Evolutionary conservation across 2,888 invertebrate species (phyloP), one percentile per base, ranked within the genome.

Genomic region (Microctonus hyperodae): DNA sequence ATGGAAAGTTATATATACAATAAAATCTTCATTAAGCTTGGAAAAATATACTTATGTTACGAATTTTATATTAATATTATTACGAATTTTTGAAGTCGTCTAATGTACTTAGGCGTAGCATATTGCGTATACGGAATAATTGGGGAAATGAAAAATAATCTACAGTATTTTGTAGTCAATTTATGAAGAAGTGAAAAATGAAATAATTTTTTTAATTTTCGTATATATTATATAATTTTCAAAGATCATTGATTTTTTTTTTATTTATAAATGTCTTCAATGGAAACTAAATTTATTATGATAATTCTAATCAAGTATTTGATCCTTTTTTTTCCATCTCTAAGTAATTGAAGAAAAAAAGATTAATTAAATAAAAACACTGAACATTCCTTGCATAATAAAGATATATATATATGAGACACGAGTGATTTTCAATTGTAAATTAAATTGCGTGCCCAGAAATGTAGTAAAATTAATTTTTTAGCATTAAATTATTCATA

Each of bases 91-190:
- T 11, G 16, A 59, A 53, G 28, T 11, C n/a, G 31, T 59, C 11
- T 44, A 37, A 61, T 61, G 65, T 64, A 64, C 64, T 64, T 64
- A 64, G 31, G 57, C 31, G 35, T 64, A 16, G 48, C 31, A 64
- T 48, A 33, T 56, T 56, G 33, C 56, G 33, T 20, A 35, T 20
- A 60, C 28, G 6, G 13, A 31, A 11, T 28, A 28, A 7, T 28
- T 3, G 28, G 7, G 44, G 31, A 48, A 20, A 23, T 2, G 22
- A 28, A 25, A 59, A 16, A 44, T 28, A 40, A 28, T 40, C 16
- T 28, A 11, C 16, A 20, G 31, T 16, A 16, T 16, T 20, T 33
- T 5, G 33, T 20, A 16, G n/a, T 33, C 2, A 33, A 33, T 22
- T 33, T 20, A 44, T n/a, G 7, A 44, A n/a, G 37, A 37, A 20